A percentile compares a stretch with the other conserved stretches of the same genome.
These are phyloP conservation scores for Molossus molossus DNA, from an alignment of 2,797 vertebrate species.

Conservation along the genomic window DNA sequence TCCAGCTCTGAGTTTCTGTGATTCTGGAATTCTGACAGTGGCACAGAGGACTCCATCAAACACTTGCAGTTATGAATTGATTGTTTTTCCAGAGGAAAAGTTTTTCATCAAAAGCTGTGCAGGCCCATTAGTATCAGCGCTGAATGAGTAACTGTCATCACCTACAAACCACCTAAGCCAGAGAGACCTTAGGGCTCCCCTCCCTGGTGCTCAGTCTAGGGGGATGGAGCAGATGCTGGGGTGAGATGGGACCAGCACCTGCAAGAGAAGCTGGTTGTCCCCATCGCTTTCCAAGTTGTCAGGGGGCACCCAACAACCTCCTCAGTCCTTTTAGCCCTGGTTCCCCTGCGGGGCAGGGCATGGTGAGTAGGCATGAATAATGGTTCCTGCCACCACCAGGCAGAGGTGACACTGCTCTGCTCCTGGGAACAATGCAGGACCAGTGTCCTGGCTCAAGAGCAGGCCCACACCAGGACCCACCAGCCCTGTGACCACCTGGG, in stretches of 20 bases:
- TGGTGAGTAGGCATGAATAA: neutral
- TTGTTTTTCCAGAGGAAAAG: neutral
- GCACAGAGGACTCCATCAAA: conserved; percentile 11
- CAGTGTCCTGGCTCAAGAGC: neutral
- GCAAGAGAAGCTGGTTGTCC: neutral
- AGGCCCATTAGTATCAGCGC: neutral
- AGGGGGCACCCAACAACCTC: neutral
- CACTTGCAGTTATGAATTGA: neutral
- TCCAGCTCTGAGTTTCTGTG: neutral
- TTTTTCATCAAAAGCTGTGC: neutral
- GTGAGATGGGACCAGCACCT: neutral
- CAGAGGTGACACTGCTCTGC: neutral
- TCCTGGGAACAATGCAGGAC: neutral
- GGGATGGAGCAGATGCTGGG: neutral
- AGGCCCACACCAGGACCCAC: neutral
- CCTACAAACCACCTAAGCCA: neutral
- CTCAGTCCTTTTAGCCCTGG: neutral
- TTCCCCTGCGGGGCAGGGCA: neutral
- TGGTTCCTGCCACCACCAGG: neutral
- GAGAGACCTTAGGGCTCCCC: neutral
- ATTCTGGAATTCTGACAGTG: neutral
- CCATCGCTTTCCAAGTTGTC: neutral
- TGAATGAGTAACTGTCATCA: neutral
- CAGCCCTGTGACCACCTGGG: neutral
- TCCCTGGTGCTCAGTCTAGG: neutral